Conservation (phyloP, 2,888 invertebrate species). For the Synergus laeviventris region DNA sequence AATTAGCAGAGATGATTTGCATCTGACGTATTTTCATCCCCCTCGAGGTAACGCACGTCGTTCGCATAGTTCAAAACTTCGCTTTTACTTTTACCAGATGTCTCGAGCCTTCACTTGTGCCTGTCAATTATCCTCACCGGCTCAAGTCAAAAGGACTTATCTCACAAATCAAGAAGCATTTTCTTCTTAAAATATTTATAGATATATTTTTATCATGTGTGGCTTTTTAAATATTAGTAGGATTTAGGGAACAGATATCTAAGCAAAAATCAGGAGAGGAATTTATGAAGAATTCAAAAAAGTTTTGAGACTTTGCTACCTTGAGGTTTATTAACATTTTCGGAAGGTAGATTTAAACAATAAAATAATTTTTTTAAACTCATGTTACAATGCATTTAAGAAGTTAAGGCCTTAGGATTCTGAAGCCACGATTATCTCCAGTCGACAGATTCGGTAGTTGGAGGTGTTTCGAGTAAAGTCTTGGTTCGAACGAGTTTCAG, state of each 20-base stretch:
- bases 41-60: slow-evolving; percentile 69
- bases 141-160: neutral
- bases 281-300: no score
- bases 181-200: neutral
- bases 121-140: slow-evolving; percentile 67
- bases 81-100: slow-evolving; percentile 64
- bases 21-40: slow-evolving; percentile 69
- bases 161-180: neutral
- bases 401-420: slow-evolving; percentile 52
- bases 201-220: no score
- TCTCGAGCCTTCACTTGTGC: slow-evolving; percentile 62
- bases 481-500: slow-evolving; percentile 68
- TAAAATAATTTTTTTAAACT: no score
- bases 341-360: no score
- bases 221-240: no score
- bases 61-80: slow-evolving; percentile 69
- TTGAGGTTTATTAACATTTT: no score
- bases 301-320: no score
- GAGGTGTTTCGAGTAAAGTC: slow-evolving; percentile 67
- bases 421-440: slow-evolving; percentile 66
- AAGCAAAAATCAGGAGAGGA: no score
- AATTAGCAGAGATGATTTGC: slow-evolving; percentile 74
- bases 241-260: no score
- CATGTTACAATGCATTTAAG: slow-evolving; percentile 11
- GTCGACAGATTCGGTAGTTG: slow-evolving; percentile 62